Conservation (phyloP, 2,797 vertebrate species). For the Scolopax rusticola region DNA sequence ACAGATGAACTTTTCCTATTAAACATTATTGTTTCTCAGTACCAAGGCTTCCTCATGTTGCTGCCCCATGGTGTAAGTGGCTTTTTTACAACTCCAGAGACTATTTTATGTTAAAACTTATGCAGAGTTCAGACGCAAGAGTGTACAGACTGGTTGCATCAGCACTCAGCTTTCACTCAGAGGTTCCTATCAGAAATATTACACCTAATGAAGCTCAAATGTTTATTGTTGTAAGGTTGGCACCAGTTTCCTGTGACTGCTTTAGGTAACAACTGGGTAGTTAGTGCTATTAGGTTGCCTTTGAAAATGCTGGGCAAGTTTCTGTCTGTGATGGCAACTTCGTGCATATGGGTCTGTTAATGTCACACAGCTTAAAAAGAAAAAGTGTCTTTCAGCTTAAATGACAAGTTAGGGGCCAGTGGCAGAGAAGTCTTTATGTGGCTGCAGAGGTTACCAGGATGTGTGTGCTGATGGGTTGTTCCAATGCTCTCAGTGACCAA, state of each 20-base stretch:
- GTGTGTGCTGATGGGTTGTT: neutral
- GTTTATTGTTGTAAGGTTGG: neutral
- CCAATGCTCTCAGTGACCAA: neutral
- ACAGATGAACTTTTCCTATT: conserved; percentile 7
- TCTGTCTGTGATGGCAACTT: neutral
- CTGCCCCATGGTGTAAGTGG: neutral
- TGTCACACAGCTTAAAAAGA: neutral
- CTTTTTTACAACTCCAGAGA: neutral
- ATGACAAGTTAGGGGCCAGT: neutral
- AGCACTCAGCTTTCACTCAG: neutral
- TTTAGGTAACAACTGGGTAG: neutral
- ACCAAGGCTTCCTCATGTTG: neutral
- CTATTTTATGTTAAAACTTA: neutral
- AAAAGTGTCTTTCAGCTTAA: neutral
- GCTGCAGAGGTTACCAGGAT: neutral
- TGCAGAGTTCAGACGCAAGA: neutral
- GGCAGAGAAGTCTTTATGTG: neutral
- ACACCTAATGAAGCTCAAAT: neutral
- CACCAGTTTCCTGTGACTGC: neutral
- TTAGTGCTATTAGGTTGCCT: neutral
- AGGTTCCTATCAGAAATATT: neutral
- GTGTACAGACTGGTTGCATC: neutral
- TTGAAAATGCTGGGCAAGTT: neutral
- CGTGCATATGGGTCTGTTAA: neutral
- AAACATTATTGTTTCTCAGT: conserved; percentile 17